These are phyloP conservation scores for Gasterosteus nipponicus DNA, from an alignment of 2,113 vertebrate genomes.

Conservation along the genomic window DNA sequence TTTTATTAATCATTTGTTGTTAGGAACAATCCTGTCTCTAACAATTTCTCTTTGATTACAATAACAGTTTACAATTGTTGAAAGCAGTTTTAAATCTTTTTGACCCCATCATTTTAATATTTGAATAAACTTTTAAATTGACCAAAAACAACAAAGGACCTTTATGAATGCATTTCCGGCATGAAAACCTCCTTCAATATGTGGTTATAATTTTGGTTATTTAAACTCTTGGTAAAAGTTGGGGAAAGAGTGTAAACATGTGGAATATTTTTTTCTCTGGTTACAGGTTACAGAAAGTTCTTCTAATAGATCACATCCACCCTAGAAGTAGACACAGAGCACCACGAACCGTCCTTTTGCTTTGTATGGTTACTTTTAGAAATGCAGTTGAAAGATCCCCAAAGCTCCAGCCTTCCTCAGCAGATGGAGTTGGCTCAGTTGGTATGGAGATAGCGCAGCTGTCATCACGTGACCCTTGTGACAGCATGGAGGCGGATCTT, in stretches of 20 bases:
- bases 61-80: background rate
- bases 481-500: background rate
- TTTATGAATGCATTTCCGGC: background rate
- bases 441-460: background rate
- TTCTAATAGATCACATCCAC: background rate
- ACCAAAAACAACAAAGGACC: background rate
- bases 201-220: background rate
- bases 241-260: conserved; percentile 1
- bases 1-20: too few relatives aligned
- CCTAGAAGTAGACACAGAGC: background rate
- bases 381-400: background rate
- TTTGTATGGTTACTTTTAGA: background rate
- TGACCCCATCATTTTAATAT: background rate
- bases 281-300: background rate
- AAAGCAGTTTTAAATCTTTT: background rate
- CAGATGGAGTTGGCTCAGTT: background rate
- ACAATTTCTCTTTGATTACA: background rate
- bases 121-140: background rate
- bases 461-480: background rate
- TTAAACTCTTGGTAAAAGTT: background rate
- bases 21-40: background rate
- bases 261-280: conserved; percentile 1
- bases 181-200: too few relatives aligned
- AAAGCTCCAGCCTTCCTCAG: background rate
- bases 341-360: background rate